phyloP scores from a whole-genome alignment of 2,113 vertebrate genomes.

The Synodontis membranacea region DNA sequence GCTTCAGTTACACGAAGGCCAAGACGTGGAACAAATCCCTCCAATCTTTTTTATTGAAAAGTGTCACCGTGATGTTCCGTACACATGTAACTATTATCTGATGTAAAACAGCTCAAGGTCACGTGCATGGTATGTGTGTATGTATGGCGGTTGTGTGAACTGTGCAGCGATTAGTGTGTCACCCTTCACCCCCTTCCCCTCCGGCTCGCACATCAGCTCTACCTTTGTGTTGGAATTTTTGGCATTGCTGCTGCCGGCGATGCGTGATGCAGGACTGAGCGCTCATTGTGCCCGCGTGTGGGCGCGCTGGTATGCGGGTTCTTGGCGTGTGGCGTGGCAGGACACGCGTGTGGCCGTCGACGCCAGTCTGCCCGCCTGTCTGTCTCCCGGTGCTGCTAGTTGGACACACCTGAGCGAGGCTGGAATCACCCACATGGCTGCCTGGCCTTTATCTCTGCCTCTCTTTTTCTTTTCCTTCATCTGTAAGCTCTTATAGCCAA shows the following conservation, averaged over 20 bases:
- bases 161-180: conserved; percentile 44
- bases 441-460: conserved; percentile 40
- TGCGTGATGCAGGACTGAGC: conserved; percentile 77
- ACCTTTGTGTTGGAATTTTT: conserved; percentile 76
- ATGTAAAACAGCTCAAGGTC: conserved; percentile 21
- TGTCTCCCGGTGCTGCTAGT: conserved; percentile 59
- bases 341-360: conserved; percentile 76
- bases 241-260: conserved; percentile 76
- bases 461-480: conserved; percentile 54
- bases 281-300: conserved; percentile 71
- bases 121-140: conserved; percentile 5
- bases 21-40: not conserved
- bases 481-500: conserved; percentile 12
- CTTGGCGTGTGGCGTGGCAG: conserved; percentile 70
- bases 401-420: conserved; percentile 70
- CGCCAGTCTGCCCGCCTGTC: conserved; percentile 69
- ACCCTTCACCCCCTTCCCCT: conserved; percentile 18
- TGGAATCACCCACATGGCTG: conserved; percentile 54
- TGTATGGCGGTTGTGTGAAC: conserved; percentile 20
- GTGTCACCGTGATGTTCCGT: not conserved
- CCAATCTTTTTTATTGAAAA: conserved; percentile 19
- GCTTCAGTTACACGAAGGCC: not conserved
- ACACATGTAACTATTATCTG: conserved; percentile 25
- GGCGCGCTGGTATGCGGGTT: conserved; percentile 72
- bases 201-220: conserved; percentile 44